A percentile compares a stretch with the other conserved stretches of the same genome.
Conservation (phyloP, 2,113 vertebrate species). For the Xiphophorus hellerii region DNA sequence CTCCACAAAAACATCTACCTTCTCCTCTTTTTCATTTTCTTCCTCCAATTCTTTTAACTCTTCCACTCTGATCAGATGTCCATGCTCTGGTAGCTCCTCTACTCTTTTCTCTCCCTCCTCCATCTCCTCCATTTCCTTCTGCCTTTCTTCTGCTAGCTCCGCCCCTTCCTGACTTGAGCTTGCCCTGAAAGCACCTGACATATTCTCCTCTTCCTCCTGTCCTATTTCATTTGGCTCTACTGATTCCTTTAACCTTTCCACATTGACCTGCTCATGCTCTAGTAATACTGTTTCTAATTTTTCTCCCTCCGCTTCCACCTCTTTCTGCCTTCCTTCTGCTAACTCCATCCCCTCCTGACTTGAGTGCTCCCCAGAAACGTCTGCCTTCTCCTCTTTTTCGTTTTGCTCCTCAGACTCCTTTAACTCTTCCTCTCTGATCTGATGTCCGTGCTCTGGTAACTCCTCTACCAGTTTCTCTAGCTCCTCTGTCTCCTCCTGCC, state of each 20-base stretch:
- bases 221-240: neutral
- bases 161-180: neutral
- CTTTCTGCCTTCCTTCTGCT: neutral
- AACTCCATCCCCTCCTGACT: neutral
- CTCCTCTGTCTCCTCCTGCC: neutral
- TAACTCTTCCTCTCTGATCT: neutral
- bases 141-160: neutral
- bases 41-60: neutral
- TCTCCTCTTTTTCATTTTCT: fast-evolving
- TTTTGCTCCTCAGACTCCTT: neutral
- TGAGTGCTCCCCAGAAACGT: neutral
- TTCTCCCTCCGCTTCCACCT: neutral
- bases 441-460: neutral
- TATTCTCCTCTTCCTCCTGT: neutral
- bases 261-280: neutral
- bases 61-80: neutral
- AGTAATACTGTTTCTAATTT: fast-evolving
- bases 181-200: neutral
- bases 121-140: neutral
- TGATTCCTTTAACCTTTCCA: neutral
- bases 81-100: neutral
- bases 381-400: neutral
- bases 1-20: neutral
- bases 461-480: neutral
- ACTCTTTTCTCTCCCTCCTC: neutral